These are phyloP conservation scores for Hypena proboscidalis DNA, from an alignment of 2,888 invertebrate species.

Conservation along the genomic window DNA sequence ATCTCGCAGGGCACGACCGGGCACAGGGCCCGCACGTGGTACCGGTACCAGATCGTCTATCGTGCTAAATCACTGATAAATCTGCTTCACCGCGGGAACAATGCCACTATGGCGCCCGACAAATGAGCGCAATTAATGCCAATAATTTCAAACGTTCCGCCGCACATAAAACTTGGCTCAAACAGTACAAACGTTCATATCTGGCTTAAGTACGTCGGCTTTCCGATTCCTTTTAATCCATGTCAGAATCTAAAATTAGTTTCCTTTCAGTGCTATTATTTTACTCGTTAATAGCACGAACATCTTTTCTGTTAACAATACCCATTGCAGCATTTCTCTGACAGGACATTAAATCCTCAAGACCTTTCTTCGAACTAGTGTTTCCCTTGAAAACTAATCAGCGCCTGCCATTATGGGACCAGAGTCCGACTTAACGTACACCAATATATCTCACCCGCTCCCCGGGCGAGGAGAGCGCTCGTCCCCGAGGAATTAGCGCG, in stretches of 20 bases:
- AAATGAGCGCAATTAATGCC: constrained; percentile 73
- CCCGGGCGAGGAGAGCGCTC: constrained; percentile 64
- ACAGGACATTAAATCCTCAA: constrained; percentile 60
- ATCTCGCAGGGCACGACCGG: constrained; percentile 73
- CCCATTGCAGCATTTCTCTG: constrained; percentile 45
- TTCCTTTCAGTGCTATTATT: constrained; percentile 26
- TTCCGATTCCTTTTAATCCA: constrained; percentile 30
- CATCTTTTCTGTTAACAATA: constrained; percentile 45
- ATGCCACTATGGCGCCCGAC: constrained; percentile 65
- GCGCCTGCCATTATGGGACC: constrained; percentile 68
- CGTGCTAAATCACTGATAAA: constrained; percentile 71
- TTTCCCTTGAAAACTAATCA: constrained; percentile 80
- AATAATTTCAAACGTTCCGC: constrained; percentile 52
- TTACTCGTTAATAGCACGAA: constrained; percentile 15
- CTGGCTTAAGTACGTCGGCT: constrained; percentile 10
- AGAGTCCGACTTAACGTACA: constrained; percentile 62
- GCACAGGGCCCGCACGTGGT: constrained; percentile 68
- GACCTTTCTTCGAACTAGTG: constrained; percentile 74
- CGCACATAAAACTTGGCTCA: constrained; percentile 27
- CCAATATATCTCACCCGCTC: constrained; percentile 66
- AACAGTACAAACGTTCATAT: constrained; percentile 27
- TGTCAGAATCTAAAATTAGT: constrained; percentile 37
- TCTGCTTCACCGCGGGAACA: constrained; percentile 64
- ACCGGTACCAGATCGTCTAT: constrained; percentile 60
- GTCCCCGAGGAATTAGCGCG: constrained; percentile 72